These are phyloP conservation scores for Diplosoma virens DNA, from an alignment of 23 tunicate species.

Conservation along the genomic window DNA sequence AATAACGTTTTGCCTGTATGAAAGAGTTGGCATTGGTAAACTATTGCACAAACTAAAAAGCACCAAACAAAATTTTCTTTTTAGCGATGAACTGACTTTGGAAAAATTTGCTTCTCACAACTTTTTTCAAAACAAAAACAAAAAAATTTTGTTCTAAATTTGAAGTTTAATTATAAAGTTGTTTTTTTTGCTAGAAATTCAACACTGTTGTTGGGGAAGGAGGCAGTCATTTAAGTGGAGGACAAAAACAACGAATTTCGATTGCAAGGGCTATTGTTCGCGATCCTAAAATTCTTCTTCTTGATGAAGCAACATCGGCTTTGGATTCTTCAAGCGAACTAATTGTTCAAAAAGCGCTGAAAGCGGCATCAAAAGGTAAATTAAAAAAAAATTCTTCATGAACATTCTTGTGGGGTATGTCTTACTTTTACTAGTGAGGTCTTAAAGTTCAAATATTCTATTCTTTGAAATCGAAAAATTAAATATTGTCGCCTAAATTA, in stretches of 20 bases:
- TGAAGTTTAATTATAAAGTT: background rate
- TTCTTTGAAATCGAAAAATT: too few relatives aligned
- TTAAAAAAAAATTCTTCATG: too few relatives aligned
- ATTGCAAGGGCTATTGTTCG: conserved; percentile 96
- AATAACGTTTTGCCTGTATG: too few relatives aligned
- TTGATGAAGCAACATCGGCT: conserved; percentile 99
- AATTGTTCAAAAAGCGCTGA: conserved; percentile 85
- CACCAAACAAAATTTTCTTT: too few relatives aligned
- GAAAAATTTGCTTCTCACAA: background rate
- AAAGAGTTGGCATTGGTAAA: too few relatives aligned
- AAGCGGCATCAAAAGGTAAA: conserved; percentile 75
- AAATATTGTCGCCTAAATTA: too few relatives aligned
- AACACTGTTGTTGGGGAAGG: conserved; percentile 97
- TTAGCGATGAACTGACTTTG: too few relatives aligned
- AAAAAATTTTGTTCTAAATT: too few relatives aligned
- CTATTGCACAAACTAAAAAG: too few relatives aligned
- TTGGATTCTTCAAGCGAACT: conserved; percentile 92
- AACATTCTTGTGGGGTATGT: too few relatives aligned
- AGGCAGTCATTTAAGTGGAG: conserved; percentile 95
- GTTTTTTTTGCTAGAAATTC: conserved; percentile 55
- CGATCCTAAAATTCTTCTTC: conserved; percentile 83
- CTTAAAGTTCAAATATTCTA: too few relatives aligned
- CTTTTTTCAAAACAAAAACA: background rate
- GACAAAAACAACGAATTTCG: conserved; percentile 96
- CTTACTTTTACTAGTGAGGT: too few relatives aligned